Conservation (phyloP, 2,888 invertebrate species). For the Hoplodrina ambigua region DNA sequence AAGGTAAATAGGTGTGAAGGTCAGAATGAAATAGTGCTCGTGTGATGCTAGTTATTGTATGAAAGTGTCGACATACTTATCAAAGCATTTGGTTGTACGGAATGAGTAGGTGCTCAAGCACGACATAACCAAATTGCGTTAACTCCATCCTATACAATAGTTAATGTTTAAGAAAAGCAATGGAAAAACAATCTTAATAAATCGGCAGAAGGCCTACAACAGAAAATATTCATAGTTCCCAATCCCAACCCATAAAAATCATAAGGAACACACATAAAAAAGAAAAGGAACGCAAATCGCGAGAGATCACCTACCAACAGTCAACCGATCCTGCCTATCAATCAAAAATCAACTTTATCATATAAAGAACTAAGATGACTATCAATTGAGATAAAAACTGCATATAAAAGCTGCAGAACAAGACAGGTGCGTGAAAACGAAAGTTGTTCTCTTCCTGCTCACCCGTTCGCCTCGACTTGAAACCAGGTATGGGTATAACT, state of each 20-base stretch:
- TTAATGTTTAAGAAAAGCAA: background rate
- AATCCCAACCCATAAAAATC: slow-evolving; percentile 4
- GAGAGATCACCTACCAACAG: slow-evolving; percentile 61
- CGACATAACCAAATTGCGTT: slow-evolving; percentile 15
- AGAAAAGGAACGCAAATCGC: slow-evolving; percentile 57
- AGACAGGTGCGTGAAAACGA: slow-evolving; percentile 90
- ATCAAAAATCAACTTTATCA: slow-evolving; percentile 47
- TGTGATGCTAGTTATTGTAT: slow-evolving; percentile 23
- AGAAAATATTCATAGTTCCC: slow-evolving; percentile 6
- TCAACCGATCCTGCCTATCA: slow-evolving; percentile 19
- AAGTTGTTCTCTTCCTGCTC: slow-evolving; percentile 90
- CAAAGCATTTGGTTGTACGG: slow-evolving; percentile 26
- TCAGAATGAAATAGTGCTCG: slow-evolving; percentile 15
- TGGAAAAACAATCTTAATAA: background rate
- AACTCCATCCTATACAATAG: background rate
- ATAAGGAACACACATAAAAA: slow-evolving; percentile 52
- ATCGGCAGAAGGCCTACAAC: background rate
- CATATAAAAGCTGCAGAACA: slow-evolving; percentile 81
- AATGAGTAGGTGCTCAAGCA: slow-evolving; percentile 7
- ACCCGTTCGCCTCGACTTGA: slow-evolving; percentile 83
- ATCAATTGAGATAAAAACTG: slow-evolving; percentile 65
- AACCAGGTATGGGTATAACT: slow-evolving; percentile 72
- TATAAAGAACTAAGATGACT: slow-evolving; percentile 63
- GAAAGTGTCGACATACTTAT: slow-evolving; percentile 24
- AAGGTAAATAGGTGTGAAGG: slow-evolving; percentile 49